phyloP scores from a whole-genome alignment of 2,888 invertebrate species.

The Monopis laevigella region DNA sequence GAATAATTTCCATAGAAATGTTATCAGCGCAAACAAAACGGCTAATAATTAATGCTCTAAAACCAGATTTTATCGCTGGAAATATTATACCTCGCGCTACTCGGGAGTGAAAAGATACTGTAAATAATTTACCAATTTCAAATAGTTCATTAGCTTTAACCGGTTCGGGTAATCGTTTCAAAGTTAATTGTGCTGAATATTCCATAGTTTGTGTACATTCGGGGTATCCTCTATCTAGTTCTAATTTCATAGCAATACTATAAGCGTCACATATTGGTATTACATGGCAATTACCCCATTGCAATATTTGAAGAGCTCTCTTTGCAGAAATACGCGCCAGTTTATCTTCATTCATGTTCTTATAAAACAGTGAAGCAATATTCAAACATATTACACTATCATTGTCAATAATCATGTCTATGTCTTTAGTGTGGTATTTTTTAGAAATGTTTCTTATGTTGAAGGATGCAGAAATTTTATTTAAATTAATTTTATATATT shows the following conservation, averaged over 20 bases:
- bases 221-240: conserved; percentile 41
- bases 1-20: conserved; percentile 47
- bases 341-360: conserved; percentile 37
- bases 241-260: conserved; percentile 51
- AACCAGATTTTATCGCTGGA: conserved; percentile 43
- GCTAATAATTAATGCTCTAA: conserved; percentile 45
- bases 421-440: conserved; percentile 31
- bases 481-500: conserved; percentile 37
- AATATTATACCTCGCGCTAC: conserved; percentile 38
- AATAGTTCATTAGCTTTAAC: conserved; percentile 49
- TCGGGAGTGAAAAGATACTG: conserved; percentile 47
- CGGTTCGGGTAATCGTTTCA: conserved; percentile 34
- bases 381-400: conserved; percentile 51
- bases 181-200: conserved; percentile 33
- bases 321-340: conserved; percentile 33
- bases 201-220: conserved; percentile 43
- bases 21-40: conserved; percentile 46
- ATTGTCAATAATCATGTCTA: conserved; percentile 28
- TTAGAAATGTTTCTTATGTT: conserved; percentile 30
- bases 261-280: conserved; percentile 54
- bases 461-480: conserved; percentile 34
- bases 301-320: conserved; percentile 38
- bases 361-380: conserved; percentile 39
- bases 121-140: conserved; percentile 49
- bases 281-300: conserved; percentile 40